phyloP scores from a whole-genome alignment of 2,797 vertebrate genomes.

The Ateles fusciceps region DNA sequence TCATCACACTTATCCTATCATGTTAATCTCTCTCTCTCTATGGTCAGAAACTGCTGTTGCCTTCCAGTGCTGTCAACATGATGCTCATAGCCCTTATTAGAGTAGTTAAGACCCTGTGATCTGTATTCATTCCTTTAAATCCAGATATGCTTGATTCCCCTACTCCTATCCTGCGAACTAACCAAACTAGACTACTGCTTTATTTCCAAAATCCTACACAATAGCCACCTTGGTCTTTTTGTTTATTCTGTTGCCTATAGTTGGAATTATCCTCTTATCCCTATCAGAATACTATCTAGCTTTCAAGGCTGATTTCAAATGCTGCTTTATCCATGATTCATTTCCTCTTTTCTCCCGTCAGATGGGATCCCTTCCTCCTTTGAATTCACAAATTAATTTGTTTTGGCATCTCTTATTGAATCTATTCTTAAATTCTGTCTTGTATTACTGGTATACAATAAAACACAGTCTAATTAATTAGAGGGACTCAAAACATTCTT shows the following conservation, averaged over 20 bases:
- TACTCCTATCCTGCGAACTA: neutral
- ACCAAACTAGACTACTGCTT: neutral
- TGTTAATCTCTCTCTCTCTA: neutral
- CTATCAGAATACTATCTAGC: neutral
- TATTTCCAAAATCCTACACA: neutral
- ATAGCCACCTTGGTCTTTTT: neutral
- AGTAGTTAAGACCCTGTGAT: neutral
- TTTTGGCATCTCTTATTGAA: conserved; percentile 20
- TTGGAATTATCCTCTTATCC: neutral
- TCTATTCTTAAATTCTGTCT: conserved; percentile 35
- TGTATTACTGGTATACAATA: neutral
- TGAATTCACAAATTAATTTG: conserved; percentile 20
- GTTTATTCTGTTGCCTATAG: neutral
- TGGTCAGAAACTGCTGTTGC: neutral
- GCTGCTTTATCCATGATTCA: neutral
- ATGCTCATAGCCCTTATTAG: neutral
- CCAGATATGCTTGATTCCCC: neutral
- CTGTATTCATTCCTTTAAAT: neutral
- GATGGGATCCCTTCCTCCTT: neutral
- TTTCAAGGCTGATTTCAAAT: neutral
- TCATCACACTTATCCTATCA: neutral
- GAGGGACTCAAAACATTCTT: neutral
- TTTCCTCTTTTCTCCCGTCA: conserved; percentile 35
- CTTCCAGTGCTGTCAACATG: neutral
- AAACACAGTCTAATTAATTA: conserved; percentile 31